Percentiles rank a stretch among this genome's conserved stretches.
Conservation (phyloP, 2,113 vertebrate species). For the Antigone vipio region DNA sequence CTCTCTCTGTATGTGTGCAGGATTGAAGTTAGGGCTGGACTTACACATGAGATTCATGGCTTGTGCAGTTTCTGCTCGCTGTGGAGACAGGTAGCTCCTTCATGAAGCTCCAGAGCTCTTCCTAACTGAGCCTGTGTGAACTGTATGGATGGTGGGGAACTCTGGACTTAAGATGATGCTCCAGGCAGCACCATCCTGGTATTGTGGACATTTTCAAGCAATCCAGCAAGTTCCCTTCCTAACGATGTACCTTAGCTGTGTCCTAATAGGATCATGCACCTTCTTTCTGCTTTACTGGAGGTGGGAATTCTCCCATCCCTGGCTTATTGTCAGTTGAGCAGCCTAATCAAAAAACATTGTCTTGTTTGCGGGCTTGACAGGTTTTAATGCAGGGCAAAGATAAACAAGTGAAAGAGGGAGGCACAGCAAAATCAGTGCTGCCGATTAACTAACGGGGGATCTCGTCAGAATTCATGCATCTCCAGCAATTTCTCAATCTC, state of each 20-base stretch:
- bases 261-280: neutral
- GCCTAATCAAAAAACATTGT: slow-evolving; percentile 26
- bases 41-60: neutral
- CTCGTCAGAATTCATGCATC: neutral
- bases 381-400: slow-evolving; percentile 47
- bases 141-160: neutral
- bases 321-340: neutral
- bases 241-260: neutral
- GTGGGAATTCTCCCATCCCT: neutral
- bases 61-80: neutral
- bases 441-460: neutral
- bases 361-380: slow-evolving; percentile 10
- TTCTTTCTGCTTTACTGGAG: neutral
- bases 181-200: neutral
- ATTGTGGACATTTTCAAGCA: neutral
- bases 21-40: neutral
- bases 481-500: slow-evolving; percentile 41
- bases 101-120: neutral
- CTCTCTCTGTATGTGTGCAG: neutral
- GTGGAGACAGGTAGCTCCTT: neutral
- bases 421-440: neutral
- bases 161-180: neutral
- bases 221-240: neutral
- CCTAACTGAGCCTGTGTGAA: neutral
- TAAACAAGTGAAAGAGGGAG: slow-evolving; percentile 9